Conservation (phyloP, 2,888 invertebrate species). For the Enchytraeus crypticus region DNA sequence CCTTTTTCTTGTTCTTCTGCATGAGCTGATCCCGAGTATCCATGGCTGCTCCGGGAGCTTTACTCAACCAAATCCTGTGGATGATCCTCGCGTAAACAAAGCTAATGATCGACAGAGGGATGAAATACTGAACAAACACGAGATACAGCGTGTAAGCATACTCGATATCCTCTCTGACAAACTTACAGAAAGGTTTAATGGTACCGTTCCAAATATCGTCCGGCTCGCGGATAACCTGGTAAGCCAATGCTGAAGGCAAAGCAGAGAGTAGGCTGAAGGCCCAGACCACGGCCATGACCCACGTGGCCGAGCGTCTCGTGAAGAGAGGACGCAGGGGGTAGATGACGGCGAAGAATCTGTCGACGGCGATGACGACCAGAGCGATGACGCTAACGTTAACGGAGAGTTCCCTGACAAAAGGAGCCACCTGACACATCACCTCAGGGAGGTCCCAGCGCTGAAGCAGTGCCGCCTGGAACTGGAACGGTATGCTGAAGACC, state of each 20-base stretch:
- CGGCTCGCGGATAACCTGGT: background rate
- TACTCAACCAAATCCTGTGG: conserved; percentile 67
- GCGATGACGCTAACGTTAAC: conserved; percentile 85
- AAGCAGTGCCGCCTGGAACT: conserved; percentile 56
- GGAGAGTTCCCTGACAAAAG: conserved; percentile 74
- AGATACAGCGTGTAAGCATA: conserved; percentile 43
- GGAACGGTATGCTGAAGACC: conserved; percentile 73
- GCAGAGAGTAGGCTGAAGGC: conserved; percentile 56
- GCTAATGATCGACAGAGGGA: conserved; percentile 71
- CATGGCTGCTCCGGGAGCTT: conserved; percentile 70
- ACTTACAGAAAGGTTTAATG: conserved; percentile 8
- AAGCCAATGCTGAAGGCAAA: conserved; percentile 56
- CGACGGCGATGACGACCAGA: conserved; percentile 74
- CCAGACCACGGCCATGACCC: conserved; percentile 69
- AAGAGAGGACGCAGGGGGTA: conserved; percentile 57
- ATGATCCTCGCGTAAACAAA: conserved; percentile 75
- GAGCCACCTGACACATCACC: conserved; percentile 80
- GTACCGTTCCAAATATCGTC: no score
- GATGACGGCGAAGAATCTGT: conserved; percentile 59
- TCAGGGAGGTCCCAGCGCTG: conserved; percentile 77
- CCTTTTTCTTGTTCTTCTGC: conserved; percentile 73
- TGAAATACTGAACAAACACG: conserved; percentile 58
- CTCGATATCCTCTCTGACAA: background rate
- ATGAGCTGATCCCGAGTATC: conserved; percentile 69
- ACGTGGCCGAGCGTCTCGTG: conserved; percentile 65